Evolutionary conservation across 2,797 vertebrate species (phyloP).

Genomic region (Poecile montanus): DNA sequence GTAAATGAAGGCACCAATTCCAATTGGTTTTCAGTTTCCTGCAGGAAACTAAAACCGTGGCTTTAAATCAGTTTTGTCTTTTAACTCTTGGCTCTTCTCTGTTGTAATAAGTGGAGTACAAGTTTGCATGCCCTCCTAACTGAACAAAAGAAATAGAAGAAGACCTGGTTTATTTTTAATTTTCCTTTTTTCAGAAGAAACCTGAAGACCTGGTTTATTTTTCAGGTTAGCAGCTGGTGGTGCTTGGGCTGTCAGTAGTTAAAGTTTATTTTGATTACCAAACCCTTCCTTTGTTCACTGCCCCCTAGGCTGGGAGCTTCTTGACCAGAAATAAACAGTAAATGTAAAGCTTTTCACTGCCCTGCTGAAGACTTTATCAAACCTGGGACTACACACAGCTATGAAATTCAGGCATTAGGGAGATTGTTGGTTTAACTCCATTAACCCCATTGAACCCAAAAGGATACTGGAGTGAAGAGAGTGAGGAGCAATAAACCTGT

Average conservation of each 20-base stretch:
- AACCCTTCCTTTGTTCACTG: background rate
- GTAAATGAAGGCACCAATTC: background rate
- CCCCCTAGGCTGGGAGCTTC: background rate
- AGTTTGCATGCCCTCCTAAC: background rate
- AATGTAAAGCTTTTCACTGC: background rate
- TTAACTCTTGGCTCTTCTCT: background rate
- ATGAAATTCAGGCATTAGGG: background rate
- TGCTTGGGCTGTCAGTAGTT: background rate
- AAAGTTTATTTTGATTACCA: background rate
- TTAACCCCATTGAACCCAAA: background rate
- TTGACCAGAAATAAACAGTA: background rate
- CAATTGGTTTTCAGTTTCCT: background rate
- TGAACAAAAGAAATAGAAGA: background rate
- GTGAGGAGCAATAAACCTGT: background rate
- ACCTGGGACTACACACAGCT: background rate
- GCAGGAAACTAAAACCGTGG: background rate
- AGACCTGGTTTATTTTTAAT: background rate
- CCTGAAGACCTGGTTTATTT: background rate
- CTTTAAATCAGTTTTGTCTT: background rate
- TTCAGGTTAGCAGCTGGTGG: background rate
- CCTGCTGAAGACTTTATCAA: background rate
- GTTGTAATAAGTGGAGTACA: background rate
- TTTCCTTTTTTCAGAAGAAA: background rate
- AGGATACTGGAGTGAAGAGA: background rate
- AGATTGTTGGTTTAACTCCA: background rate